A percentile compares a stretch with the other conserved stretches of the same genome.
Evolutionary conservation across 2,797 vertebrate species (phyloP).

Genomic region (Hydrophis major): DNA sequence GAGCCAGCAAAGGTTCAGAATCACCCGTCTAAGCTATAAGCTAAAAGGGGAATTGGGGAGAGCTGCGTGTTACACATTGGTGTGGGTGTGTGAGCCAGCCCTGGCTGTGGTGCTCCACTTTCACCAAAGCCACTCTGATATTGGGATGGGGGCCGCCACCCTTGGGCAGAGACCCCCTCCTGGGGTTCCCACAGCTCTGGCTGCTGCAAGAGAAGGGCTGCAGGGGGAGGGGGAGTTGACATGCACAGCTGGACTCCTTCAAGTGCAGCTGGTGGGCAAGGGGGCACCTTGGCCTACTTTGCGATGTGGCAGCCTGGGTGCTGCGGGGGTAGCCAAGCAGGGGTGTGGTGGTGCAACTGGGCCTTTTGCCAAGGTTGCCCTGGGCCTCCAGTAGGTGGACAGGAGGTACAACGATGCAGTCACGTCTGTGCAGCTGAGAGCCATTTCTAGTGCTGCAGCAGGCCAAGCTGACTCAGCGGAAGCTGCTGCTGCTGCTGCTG

Average conservation of each 20-base stretch:
- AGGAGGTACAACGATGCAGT: background rate
- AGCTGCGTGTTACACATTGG: background rate
- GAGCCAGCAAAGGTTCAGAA: background rate
- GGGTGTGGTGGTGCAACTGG: rapidly evolving
- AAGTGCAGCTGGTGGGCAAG: background rate
- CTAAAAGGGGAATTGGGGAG: background rate
- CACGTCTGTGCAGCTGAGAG: background rate
- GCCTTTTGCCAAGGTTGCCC: background rate
- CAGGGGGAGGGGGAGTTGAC: background rate
- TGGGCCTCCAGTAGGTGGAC: background rate
- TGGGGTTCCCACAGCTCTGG: too few relatives aligned
- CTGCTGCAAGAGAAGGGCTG: too few relatives aligned
- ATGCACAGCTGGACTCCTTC: background rate
- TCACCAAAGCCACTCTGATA: background rate
- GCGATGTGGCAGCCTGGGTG: background rate
- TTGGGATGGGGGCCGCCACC: background rate
- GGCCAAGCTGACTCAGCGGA: constrained; percentile 1
- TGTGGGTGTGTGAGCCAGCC: background rate
- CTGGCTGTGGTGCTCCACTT: background rate
- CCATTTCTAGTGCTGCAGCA: background rate
- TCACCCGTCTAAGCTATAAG: too few relatives aligned
- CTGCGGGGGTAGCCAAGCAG: background rate
- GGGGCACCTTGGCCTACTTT: background rate
- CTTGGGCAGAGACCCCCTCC: background rate
- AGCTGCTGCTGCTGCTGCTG: background rate